phyloP scores from a whole-genome alignment of 2,797 vertebrate species.

The Agapornis canus region DNA sequence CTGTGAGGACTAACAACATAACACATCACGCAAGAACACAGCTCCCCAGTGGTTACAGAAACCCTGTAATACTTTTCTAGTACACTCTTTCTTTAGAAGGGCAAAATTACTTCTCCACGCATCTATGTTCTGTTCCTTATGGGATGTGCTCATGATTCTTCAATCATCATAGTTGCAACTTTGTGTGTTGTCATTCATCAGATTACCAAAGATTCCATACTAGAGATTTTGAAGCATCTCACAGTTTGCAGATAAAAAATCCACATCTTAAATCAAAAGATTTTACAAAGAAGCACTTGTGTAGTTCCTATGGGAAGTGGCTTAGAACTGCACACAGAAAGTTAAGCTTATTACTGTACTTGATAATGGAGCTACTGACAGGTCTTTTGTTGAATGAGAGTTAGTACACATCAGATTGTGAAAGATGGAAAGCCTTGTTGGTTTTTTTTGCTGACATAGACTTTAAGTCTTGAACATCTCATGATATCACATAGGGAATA shows the following conservation, averaged over 20 bases:
- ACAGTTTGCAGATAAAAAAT: neutral
- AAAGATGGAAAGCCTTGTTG: conserved; percentile 1
- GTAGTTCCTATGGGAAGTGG: conserved; percentile 39
- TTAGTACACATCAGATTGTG: conserved; percentile 1
- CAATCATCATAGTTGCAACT: neutral
- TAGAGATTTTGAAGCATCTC: neutral
- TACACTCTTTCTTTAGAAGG: neutral
- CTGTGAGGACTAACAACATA: neutral
- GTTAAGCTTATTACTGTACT: conserved; percentile 53
- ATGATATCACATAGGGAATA: conserved; percentile 5
- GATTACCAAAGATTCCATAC: neutral
- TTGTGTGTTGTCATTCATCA: neutral
- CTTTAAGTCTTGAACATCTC: conserved; percentile 9
- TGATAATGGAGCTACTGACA: conserved; percentile 41
- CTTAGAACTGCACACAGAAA: conserved; percentile 33
- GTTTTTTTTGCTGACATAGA: neutral
- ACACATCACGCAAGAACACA: neutral
- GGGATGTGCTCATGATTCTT: neutral
- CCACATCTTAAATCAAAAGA: conserved; percentile 3
- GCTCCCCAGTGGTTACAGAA: neutral
- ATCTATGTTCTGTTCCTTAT: neutral
- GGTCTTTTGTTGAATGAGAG: conserved; percentile 27
- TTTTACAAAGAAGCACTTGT: conserved; percentile 35
- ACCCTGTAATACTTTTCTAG: neutral
- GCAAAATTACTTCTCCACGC: neutral